A percentile compares a stretch with the other conserved stretches of the same genome.
Conservation (phyloP, 2,113 vertebrate species). For the Pithys albifrons region DNA sequence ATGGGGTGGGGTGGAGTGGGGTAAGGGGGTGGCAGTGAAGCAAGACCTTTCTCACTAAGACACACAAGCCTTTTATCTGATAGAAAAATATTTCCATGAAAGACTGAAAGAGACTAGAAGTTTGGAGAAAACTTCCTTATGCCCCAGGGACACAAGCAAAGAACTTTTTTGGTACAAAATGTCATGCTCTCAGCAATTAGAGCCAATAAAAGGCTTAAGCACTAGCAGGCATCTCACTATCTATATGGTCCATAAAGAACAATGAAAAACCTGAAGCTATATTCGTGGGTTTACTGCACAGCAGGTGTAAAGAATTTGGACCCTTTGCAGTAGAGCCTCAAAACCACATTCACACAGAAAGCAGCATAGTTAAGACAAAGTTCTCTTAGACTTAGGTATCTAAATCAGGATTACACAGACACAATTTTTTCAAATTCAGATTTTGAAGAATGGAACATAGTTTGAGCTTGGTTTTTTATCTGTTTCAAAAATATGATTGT, state of each 20-base stretch:
- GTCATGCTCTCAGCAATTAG: not conserved
- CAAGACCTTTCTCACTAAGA: not conserved
- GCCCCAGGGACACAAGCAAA: not conserved
- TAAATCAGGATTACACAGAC: not conserved
- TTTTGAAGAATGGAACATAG: not conserved
- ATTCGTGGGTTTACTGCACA: not conserved
- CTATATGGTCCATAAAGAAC: not conserved
- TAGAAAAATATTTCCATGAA: not conserved
- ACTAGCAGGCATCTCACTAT: not conserved
- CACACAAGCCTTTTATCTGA: not conserved
- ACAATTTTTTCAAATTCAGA: not conserved
- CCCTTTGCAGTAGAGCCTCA: not conserved
- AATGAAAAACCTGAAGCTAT: not conserved
- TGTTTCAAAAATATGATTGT: not conserved
- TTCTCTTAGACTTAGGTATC: not conserved
- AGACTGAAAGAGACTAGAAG: not conserved
- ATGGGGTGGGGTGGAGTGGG: not conserved
- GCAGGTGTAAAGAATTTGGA: not conserved
- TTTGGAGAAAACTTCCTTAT: not conserved
- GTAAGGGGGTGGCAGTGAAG: not conserved
- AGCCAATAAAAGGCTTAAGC: not conserved
- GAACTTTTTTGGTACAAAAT: not conserved
- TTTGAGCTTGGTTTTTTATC: not conserved
- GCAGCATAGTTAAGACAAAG: not conserved
- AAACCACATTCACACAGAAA: not conserved